Evolutionary conservation across 2,888 invertebrate species (phyloP).

Genomic region (Allophyes oxyacanthae): DNA sequence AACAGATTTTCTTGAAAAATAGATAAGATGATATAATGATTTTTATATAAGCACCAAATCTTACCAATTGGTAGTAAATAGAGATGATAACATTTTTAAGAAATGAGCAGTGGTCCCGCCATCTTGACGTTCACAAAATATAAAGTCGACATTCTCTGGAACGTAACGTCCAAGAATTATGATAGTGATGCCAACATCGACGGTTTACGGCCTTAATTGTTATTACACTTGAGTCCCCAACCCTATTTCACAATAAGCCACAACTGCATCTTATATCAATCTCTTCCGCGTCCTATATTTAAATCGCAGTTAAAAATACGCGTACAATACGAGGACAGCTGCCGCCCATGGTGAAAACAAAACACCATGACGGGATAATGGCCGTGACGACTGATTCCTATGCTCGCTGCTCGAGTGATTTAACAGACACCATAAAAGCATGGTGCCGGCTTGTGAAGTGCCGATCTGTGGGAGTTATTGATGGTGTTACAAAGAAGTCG

Average conservation of each 20-base stretch:
- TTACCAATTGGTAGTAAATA: no score
- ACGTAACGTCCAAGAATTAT: conserved; percentile 1
- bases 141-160: background rate
- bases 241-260: conserved; percentile 21
- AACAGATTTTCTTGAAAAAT: no score
- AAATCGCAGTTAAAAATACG: conserved; percentile 51
- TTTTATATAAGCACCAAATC: no score
- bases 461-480: conserved; percentile 10
- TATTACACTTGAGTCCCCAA: no score
- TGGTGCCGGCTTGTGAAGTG: conserved; percentile 25
- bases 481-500: conserved; percentile 8
- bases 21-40: no score
- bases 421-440: conserved; percentile 58
- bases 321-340: conserved; percentile 61
- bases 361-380: conserved; percentile 63
- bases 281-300: conserved; percentile 63
- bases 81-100: no score
- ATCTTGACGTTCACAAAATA: no score
- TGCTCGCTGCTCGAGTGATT: conserved; percentile 53
- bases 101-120: no score
- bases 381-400: conserved; percentile 60
- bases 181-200: no score
- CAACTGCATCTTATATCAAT: conserved; percentile 29
- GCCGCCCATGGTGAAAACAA: conserved; percentile 55
- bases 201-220: background rate